Evolutionary conservation across 2,888 invertebrate species (phyloP).

Genomic region (Fabriciana adippe): DNA sequence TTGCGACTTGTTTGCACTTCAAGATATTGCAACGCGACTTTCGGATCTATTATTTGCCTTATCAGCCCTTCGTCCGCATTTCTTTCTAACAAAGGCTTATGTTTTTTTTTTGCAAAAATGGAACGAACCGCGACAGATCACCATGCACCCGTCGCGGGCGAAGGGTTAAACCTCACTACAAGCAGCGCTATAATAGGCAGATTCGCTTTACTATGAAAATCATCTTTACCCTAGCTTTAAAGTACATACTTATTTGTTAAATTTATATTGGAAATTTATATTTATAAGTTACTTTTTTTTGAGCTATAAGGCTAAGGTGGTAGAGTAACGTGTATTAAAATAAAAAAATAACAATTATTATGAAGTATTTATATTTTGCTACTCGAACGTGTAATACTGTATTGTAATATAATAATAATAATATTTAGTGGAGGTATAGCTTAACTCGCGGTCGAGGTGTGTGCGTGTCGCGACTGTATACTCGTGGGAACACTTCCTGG

Average conservation of each 20-base stretch:
- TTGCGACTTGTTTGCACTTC: conserved; percentile 1
- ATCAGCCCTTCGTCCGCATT: conserved; percentile 27
- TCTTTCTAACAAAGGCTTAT: conserved; percentile 24
- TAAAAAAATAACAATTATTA: too few species aligned
- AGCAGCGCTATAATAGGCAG: background rate
- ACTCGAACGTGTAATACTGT: background rate
- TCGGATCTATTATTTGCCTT: conserved; percentile 21
- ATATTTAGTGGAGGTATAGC: background rate
- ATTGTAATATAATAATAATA: background rate
- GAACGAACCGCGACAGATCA: conserved; percentile 22
- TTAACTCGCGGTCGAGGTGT: conserved; percentile 28
- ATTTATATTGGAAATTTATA: too few species aligned
- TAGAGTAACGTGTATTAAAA: too few species aligned
- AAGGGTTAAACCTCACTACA: background rate
- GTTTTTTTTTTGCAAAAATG: conserved; percentile 21
- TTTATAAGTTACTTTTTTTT: too few species aligned
- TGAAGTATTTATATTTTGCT: background rate
- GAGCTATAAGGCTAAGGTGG: too few species aligned
- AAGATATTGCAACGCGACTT: conserved; percentile 2
- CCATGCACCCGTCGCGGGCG: conserved; percentile 30
- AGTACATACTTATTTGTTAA: too few species aligned
- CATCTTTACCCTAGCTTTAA: background rate
- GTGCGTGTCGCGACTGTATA: conserved; percentile 36
- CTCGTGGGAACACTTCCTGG: conserved; percentile 45
- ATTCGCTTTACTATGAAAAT: background rate